These are phyloP conservation scores for Pyrochroa serraticornis DNA, from an alignment of 2,888 invertebrate genomes.

Conservation along the genomic window DNA sequence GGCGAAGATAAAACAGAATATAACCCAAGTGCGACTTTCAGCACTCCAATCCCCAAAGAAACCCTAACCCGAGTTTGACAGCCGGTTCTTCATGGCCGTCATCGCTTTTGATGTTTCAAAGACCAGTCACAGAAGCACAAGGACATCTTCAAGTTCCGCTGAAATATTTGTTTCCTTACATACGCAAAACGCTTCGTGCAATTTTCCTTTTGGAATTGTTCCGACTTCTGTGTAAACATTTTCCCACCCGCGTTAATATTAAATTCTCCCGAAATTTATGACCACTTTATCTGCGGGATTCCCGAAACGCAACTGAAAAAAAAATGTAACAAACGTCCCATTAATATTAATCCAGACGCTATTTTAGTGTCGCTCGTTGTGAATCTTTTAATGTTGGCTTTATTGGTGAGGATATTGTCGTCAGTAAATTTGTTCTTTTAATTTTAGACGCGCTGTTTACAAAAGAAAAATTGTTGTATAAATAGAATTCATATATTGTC, in stretches of 20 bases:
- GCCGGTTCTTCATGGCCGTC: conserved; percentile 13
- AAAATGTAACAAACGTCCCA: conserved; percentile 20
- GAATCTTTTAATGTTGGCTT: conserved; percentile 38
- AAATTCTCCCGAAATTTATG: conserved; percentile 8
- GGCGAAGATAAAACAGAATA: conserved; percentile 25
- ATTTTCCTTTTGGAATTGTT: conserved; percentile 8
- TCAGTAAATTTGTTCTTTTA: conserved; percentile 39
- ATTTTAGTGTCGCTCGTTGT: conserved; percentile 37
- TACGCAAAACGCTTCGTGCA: not conserved
- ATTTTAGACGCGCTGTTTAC: conserved; percentile 40
- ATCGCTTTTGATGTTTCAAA: conserved; percentile 24
- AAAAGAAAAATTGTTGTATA: conserved; percentile 29
- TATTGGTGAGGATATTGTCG: conserved; percentile 39
- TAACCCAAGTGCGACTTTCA: conserved; percentile 15
- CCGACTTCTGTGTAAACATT: conserved; percentile 2
- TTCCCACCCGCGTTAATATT: conserved; percentile 5
- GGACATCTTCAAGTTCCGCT: not conserved
- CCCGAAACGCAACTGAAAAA: conserved; percentile 10
- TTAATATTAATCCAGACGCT: conserved; percentile 28
- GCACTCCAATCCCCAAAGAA: conserved; percentile 20
- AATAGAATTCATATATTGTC: conserved; percentile 26
- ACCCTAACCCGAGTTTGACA: conserved; percentile 20
- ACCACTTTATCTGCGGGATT: conserved; percentile 4
- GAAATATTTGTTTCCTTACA: conserved; percentile 1
- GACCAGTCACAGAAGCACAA: not conserved